Conservation (phyloP, 2,113 vertebrate genomes). For the Pipa parva region DNA sequence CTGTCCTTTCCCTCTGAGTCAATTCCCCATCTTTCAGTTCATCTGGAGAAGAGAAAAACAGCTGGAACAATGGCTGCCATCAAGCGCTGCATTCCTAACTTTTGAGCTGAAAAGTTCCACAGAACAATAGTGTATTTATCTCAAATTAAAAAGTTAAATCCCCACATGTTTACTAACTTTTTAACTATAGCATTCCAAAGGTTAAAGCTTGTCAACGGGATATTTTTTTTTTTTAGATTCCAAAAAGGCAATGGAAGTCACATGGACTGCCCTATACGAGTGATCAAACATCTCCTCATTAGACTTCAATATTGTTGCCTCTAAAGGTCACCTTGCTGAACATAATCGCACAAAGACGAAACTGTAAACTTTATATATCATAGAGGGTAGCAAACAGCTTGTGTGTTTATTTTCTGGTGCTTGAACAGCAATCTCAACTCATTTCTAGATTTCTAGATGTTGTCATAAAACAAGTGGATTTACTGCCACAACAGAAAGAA, state of each 20-base stretch:
- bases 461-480: conserved; percentile 56
- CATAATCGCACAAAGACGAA: conserved; percentile 99
- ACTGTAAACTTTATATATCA: conserved; percentile 99
- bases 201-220: conserved; percentile 77
- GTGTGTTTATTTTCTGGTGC: conserved; percentile 88
- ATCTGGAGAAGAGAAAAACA: too few relatives aligned
- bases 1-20: too few relatives aligned
- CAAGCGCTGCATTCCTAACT: too few relatives aligned
- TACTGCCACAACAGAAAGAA: conserved; percentile 56
- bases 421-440: conserved; percentile 75
- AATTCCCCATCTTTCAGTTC: too few relatives aligned
- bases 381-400: conserved; percentile 94
- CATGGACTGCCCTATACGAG: conserved; percentile 77
- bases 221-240: conserved; percentile 68
- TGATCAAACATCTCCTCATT: conserved; percentile 98
- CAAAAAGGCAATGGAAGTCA: conserved; percentile 63
- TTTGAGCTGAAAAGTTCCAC: too few relatives aligned
- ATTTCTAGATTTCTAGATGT: conserved; percentile 76
- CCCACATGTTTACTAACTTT: conserved; percentile 60
- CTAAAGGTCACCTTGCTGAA: conserved; percentile 99
- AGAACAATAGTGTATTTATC: background rate
- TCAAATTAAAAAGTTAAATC: conserved; percentile 63
- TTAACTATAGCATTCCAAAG: conserved; percentile 70
- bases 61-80: too few relatives aligned
- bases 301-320: conserved; percentile 98